These are phyloP conservation scores for Spondyliosoma cantharus DNA, from an alignment of 2,797 vertebrate genomes.

Conservation along the genomic window DNA sequence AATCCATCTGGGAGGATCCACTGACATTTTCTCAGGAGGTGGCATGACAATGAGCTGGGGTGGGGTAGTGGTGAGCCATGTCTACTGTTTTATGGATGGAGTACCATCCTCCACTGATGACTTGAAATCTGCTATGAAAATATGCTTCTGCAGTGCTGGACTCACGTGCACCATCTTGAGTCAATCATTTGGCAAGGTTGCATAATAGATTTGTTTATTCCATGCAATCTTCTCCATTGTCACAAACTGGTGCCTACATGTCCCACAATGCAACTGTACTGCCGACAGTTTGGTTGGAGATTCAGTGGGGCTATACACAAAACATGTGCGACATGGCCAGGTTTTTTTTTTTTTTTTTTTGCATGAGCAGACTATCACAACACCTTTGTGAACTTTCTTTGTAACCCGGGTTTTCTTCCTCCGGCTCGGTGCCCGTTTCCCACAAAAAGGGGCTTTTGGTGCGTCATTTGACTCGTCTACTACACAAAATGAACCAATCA, in stretches of 20 bases:
- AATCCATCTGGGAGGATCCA: slow-evolving; percentile 69
- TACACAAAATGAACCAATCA: not conserved
- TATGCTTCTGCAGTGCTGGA: not conserved
- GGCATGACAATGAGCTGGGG: slow-evolving; percentile 43
- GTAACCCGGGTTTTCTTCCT: not conserved
- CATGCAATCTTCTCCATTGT: not conserved
- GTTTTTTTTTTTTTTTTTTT: too few species aligned
- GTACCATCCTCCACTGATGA: not conserved
- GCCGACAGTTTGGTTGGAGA: not conserved
- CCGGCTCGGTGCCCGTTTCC: not conserved
- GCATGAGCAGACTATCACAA: too few species aligned
- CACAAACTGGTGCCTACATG: not conserved
- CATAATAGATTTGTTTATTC: not conserved
- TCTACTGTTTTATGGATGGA: slow-evolving; percentile 39
- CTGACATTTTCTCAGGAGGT: slow-evolving; percentile 70
- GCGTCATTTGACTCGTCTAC: not conserved
- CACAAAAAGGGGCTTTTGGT: not conserved
- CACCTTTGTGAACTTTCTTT: not conserved
- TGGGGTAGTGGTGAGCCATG: slow-evolving; percentile 1
- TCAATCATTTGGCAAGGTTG: not conserved
- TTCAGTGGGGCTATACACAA: not conserved
- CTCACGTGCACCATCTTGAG: not conserved
- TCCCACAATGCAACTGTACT: not conserved
- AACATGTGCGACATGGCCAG: too few species aligned
- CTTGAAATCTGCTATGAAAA: slow-evolving; percentile 23